A percentile compares a stretch with the other conserved stretches of the same genome.
These are phyloP conservation scores for Seladonia tumulorum DNA, from an alignment of 2,888 invertebrate species.

Conservation along the genomic window DNA sequence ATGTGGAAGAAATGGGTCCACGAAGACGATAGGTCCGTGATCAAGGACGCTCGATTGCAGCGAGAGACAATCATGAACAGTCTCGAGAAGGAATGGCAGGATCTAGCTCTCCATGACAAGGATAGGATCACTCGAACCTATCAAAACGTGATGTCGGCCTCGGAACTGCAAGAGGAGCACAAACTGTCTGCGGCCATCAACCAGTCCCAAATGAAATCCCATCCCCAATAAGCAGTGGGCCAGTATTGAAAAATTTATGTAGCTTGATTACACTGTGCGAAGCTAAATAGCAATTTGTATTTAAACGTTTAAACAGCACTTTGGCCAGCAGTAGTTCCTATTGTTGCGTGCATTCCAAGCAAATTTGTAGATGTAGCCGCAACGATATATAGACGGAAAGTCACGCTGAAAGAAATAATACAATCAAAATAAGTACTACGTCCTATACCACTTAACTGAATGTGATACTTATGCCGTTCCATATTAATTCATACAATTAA, in stretches of 20 bases:
- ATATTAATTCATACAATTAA: conserved; percentile 7
- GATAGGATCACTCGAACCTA: conserved; percentile 74
- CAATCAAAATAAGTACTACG: conserved; percentile 10
- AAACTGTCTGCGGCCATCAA: conserved; percentile 34
- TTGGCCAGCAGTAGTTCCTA: neutral
- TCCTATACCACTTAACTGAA: neutral
- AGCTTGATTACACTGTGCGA: conserved; percentile 29
- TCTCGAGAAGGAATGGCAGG: conserved; percentile 79
- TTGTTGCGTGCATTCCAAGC: neutral
- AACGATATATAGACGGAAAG: neutral
- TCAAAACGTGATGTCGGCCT: conserved; percentile 62
- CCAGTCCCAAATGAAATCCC: conserved; percentile 21
- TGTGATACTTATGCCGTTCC: conserved; percentile 35
- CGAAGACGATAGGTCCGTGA: conserved; percentile 74
- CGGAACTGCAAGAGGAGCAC: conserved; percentile 68
- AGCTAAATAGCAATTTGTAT: conserved; percentile 23
- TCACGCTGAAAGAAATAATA: neutral
- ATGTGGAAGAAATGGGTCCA: conserved; percentile 79
- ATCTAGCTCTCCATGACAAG: conserved; percentile 76
- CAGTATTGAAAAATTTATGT: conserved; percentile 8
- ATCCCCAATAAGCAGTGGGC: neutral
- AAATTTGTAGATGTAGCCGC: conserved; percentile 22
- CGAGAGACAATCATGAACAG: conserved; percentile 74
- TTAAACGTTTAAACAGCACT: conserved; percentile 27
- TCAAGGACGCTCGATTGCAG: conserved; percentile 66